Base-by-base conservation (phyloP, 2,113 vertebrate genomes). In the Labrus mixtus region DNA sequence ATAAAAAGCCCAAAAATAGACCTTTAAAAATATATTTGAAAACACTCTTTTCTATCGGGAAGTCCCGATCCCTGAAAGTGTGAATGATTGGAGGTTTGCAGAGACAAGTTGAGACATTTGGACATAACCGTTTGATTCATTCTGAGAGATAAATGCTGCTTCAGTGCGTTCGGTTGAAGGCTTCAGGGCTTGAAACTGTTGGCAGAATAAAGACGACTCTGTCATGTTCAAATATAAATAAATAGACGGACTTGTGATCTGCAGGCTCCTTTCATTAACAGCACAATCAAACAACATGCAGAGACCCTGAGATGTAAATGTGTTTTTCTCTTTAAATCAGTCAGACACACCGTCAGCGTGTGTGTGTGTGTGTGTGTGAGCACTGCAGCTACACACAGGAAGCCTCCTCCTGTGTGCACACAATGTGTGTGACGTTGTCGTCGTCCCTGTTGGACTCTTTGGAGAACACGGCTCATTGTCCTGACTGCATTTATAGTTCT, bases 351-450 rank as follows among this genome's bases (percentile, higher is more conserved):
- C 25, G 58, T 66, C 43, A 51, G 20, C 58, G 63, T 23, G 66
- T 89, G 66, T 37, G 56, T 25, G 25, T 3, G 25, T 25, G 37
- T 62, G 53, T 74, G 63, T 20, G 66, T 89, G 64, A 46, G 57
- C 69, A 43, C n/a, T 6, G 64, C 85, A 82, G 75, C 83, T 83
- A 72, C 85, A 87, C 70, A 86, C 81, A 91, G 90, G 91, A 93
- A 91, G 84, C 60, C 54, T 68, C 79, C 88, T 78, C 62, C 76
- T 63, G 56, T 71, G 56, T 25, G 25, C 54, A 89, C 67, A 92
- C 90, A 90, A 89, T 82, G 77, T n/a, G 4, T 3, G 23, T 86
- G 90, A 90, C 73, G 75, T 76, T 48, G 51, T 68, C 53, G 55
- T 58, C 39, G 41, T 57, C 54, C 46, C 48, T 51, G 25, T 48